These are phyloP conservation scores for Seriola rivoliana DNA, from an alignment of 2,113 vertebrate species.

Conservation along the genomic window DNA sequence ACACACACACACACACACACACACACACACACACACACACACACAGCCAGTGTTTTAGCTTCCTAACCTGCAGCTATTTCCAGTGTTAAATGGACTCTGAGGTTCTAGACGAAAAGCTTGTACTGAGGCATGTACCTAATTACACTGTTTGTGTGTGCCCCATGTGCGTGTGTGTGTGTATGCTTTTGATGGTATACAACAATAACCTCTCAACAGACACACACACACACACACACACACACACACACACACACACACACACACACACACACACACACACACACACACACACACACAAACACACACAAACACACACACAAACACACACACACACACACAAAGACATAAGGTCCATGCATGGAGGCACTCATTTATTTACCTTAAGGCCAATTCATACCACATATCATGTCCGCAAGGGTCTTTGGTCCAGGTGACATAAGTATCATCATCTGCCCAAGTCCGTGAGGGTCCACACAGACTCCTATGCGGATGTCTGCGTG, in stretches of 20 bases:
- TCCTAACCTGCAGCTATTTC: conserved; percentile 76
- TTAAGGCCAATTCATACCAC: too few species aligned
- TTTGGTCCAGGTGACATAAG: too few species aligned
- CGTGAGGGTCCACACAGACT: too few species aligned
- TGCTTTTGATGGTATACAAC: conserved; percentile 27
- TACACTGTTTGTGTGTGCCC: conserved; percentile 43
- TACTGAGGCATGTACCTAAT: conserved; percentile 68
- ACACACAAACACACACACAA: background rate
- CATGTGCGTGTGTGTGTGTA: conserved; percentile 17
- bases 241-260: background rate
- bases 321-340: background rate
- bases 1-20: background rate
- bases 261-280: conserved; percentile 11
- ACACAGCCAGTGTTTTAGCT: conserved; percentile 58
- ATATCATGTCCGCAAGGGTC: too few species aligned
- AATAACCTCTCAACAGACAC: background rate
- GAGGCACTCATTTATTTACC: background rate
- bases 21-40: conserved; percentile 3
- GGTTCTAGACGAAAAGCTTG: conserved; percentile 62
- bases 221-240: background rate
- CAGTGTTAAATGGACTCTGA: conserved; percentile 73
- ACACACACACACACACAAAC: background rate
- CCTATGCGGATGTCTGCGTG: too few species aligned
- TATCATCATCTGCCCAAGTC: too few species aligned
- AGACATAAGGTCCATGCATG: background rate